Evolutionary conservation across 2,113 vertebrate species (phyloP).

Genomic region (Dasyurus viverrinus): DNA sequence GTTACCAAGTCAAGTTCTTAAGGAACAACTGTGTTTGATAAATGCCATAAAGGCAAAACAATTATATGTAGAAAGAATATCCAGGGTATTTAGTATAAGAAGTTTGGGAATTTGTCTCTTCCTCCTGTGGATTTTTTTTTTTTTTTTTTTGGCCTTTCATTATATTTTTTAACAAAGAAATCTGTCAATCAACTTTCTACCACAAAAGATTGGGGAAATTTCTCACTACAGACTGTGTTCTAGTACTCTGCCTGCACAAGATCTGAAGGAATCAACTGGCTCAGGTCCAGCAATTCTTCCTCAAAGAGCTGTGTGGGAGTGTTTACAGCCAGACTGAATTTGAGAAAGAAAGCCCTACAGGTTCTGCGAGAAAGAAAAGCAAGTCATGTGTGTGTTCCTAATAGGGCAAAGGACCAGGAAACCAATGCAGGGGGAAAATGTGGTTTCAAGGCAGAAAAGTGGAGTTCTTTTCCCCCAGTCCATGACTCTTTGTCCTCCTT

Average conservation of each 20-base stretch:
- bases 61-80: constrained; percentile 18
- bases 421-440: background rate
- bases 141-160: constrained; percentile 9
- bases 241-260: background rate
- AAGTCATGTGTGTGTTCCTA: background rate
- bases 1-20: background rate
- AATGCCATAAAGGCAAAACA: background rate
- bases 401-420: background rate
- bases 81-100: background rate
- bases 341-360: background rate
- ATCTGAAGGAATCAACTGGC: constrained; percentile 43
- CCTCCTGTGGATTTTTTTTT: background rate
- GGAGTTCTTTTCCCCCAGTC: background rate
- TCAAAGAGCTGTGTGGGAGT: constrained; percentile 39
- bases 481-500: background rate
- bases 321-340: constrained; percentile 41
- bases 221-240: constrained; percentile 13
- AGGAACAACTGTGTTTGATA: background rate
- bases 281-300: constrained; percentile 23
- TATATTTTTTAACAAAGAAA: constrained; percentile 26
- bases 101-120: background rate
- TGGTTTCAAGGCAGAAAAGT: background rate
- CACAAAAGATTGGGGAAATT: background rate
- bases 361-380: constrained; percentile 28
- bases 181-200: background rate